Evolutionary conservation across 2,113 vertebrate species (phyloP).

Genomic region (Micronycteris hirsuta): DNA sequence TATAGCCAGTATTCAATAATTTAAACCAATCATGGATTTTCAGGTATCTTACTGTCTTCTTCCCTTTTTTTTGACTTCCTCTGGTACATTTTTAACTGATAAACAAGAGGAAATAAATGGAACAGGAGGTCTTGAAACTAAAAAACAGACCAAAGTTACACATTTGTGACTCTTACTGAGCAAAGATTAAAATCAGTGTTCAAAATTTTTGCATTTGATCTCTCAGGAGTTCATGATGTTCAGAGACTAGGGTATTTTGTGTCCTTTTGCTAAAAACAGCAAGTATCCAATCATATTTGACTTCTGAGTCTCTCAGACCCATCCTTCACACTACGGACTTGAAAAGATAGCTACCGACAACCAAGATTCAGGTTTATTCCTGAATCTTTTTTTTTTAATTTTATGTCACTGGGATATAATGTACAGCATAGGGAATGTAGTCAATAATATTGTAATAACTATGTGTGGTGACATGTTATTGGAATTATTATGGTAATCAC

Average conservation of each 20-base stretch:
- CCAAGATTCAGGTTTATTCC: background rate
- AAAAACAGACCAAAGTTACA: background rate
- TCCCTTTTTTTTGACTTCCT: background rate
- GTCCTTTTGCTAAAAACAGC: background rate
- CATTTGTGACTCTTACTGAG: background rate
- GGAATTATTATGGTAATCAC: no score
- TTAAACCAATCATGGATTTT: constrained; percentile 33
- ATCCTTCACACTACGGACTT: background rate
- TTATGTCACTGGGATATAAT: no score
- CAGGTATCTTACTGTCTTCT: background rate
- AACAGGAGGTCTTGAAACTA: background rate
- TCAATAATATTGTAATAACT: no score
- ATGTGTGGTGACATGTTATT: no score
- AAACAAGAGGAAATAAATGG: background rate
- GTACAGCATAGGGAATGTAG: no score
- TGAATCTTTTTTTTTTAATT: no score
- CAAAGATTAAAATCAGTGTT: background rate
- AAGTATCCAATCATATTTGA: background rate
- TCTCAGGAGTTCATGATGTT: background rate
- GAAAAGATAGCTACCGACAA: background rate
- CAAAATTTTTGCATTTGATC: background rate
- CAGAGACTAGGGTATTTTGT: background rate
- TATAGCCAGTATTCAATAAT: constrained; percentile 43
- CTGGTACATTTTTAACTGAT: background rate
- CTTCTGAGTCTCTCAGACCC: background rate